Base-by-base conservation (phyloP, 2,888 invertebrate species). In the Melipona bicolor region DNA sequence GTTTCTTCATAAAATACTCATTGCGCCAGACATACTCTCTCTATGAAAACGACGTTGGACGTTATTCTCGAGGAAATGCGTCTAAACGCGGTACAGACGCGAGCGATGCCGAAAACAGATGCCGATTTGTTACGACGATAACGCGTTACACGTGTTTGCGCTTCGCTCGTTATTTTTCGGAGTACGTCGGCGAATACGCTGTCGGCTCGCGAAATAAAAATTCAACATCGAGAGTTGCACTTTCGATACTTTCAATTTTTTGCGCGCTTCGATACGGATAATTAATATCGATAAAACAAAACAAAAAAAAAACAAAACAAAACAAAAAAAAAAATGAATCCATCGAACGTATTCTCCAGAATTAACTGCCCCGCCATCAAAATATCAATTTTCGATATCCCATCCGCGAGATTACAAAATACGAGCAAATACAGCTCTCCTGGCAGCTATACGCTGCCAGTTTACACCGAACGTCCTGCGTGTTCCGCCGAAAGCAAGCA, bases 1-100 rank as follows among this genome's bases (percentile, higher is more conserved):
- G 61, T 72, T 75, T 76, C 76, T 68, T 83, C 76, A 72, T 83
- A 81, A 81, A 83, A 81, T 61, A 52, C 76, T 71, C 82, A 67
- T 72, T 71, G 54, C 13, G 43, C 19, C 24, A 43, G 43, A 62
- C 15, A 76, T 71, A 68, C 70, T 65, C 21, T 61, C 67, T 27
- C 36, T 56, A 54, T 52, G 17, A 65, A 67, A 54, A 43, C 56
- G 13, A 54, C 50, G 61, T n/a, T 62, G 68, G 0, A 62, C 36
- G n/a, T 59, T 49, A 17, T 11, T 50, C 36, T 36, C 36, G 24
- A 36, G n/a, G 52, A 52, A 49, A 72, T 49, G 2, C 24, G 13
- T 61, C 43, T 32, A 56, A 77, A 56, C 56, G 19, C 19, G 62
- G 32, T 19, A 32, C 36, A 21, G n/a, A n/a, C 5, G 5, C 56